Evolutionary conservation across 92 coral and sea anemone species (phyloP).

Genomic region (Pocillopora meandrina): DNA sequence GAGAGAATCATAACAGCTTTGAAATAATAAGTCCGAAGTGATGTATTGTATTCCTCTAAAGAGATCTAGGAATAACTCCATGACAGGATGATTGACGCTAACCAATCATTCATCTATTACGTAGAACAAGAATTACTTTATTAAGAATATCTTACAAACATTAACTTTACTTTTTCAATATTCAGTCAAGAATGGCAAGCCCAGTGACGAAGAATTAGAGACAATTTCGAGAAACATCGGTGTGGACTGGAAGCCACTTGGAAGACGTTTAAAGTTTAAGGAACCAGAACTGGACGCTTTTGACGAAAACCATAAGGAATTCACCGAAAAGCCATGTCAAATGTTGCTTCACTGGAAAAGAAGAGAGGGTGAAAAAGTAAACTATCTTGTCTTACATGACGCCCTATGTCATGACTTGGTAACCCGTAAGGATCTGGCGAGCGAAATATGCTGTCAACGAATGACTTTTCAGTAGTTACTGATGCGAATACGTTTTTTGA

Average conservation of each 20-base stretch:
- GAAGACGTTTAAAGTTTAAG: neutral
- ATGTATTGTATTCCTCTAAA: no score
- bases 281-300: neutral
- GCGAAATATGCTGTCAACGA: neutral
- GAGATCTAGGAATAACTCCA: no score
- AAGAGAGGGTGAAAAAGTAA: neutral
- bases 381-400: neutral
- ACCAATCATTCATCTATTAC: no score
- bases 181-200: neutral
- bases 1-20: no score
- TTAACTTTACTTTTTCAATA: neutral
- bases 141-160: no score
- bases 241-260: neutral
- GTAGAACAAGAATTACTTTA: no score
- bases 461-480: neutral
- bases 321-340: neutral
- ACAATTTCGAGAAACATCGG: neutral
- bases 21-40: no score
- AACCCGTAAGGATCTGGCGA: neutral
- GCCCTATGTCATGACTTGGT: neutral
- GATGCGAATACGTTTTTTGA: no score
- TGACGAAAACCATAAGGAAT: neutral
- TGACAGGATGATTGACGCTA: no score
- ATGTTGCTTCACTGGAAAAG: neutral
- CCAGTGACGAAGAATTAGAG: neutral